Evolutionary conservation across 2,888 invertebrate genomes (phyloP), one percentile per base, ranked within the genome.

Genomic region (Mesopsocus fuscifrons): DNA sequence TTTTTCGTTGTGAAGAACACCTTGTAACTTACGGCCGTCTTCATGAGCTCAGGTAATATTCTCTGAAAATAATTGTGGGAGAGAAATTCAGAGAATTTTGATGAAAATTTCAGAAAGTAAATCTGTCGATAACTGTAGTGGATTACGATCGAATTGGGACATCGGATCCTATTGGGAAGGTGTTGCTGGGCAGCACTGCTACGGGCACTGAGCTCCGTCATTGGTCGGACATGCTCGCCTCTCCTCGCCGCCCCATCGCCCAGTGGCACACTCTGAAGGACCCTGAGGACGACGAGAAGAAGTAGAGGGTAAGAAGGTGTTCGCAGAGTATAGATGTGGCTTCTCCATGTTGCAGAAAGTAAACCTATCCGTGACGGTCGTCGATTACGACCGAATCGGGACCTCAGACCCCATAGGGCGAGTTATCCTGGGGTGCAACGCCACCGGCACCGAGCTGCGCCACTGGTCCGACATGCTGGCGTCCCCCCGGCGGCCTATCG

Each of bases 401-500:
- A 97, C 97, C 45, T 97, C 97, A 57, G 98, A 98, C 67, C 97
- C 97, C 41, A 99, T 98, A 60, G 98, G 98, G 51, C 87, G 91
- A 67, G 89, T 91, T 52, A 77, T 95, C 51, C 74, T 98, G 54
- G 98, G 98, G 44, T 94, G 92, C 69, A 92, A 89, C 67, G 92
- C 92, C 55, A 85, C 85, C 49, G 98, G 98, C 52, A 95, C 97
- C 30, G 98, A 98, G 65, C 69, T 98, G 50, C 84, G 97, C 55
- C 98, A 98, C 67, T 98, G 98, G 98, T 95, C 95, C 51, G 98
- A 98, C 66, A 98, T 98, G 98, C 67, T 98, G 66, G 97, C 98
- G 55, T 94, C 94, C 54, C 98, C 98, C 34, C 77, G 98, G 57
- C 80, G 98, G 63, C 98, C 98, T 47, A 98, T 98, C 57, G 97